phyloP scores from a whole-genome alignment of 2,797 vertebrate genomes.

The Erpetoichthys calabaricus region DNA sequence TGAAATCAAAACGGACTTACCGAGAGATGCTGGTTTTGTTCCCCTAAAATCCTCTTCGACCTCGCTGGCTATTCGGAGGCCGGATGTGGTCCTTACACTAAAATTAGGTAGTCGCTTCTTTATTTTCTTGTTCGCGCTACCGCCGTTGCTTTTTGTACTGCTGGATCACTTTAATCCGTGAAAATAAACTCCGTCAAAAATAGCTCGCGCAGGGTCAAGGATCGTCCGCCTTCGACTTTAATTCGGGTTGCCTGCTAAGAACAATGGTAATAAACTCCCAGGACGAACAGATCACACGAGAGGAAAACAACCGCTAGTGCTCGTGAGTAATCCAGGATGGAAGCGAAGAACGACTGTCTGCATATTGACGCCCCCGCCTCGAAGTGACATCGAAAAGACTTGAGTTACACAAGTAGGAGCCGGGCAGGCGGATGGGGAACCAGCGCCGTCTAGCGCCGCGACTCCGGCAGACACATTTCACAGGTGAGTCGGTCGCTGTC shows the following conservation, averaged over 20 bases:
- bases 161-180: constrained; percentile 6
- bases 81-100: constrained; percentile 47
- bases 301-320: constrained; percentile 24
- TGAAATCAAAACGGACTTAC: no score
- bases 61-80: constrained; percentile 48
- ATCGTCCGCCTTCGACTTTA: neutral
- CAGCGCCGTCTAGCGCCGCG: constrained; percentile 22
- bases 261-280: neutral
- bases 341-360: constrained; percentile 16
- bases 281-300: constrained; percentile 19
- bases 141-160: constrained; percentile 7
- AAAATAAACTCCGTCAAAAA: constrained; percentile 3
- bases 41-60: constrained; percentile 10
- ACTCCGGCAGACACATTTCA: no score
- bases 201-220: neutral
- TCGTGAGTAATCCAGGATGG: constrained; percentile 18
- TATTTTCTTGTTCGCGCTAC: no score
- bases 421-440: constrained; percentile 16
- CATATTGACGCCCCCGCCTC: constrained; percentile 34
- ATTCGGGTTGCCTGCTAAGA: no score
- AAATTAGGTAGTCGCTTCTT: constrained; percentile 6
- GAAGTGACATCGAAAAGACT: constrained; percentile 21
- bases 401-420: constrained; percentile 6
- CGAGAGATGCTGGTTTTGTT: neutral
- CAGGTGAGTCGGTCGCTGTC: no score